A percentile compares a stretch with the other conserved stretches of the same genome.
Evolutionary conservation across 2,113 vertebrate genomes (phyloP).

Genomic region (Pachyramphus minor): DNA sequence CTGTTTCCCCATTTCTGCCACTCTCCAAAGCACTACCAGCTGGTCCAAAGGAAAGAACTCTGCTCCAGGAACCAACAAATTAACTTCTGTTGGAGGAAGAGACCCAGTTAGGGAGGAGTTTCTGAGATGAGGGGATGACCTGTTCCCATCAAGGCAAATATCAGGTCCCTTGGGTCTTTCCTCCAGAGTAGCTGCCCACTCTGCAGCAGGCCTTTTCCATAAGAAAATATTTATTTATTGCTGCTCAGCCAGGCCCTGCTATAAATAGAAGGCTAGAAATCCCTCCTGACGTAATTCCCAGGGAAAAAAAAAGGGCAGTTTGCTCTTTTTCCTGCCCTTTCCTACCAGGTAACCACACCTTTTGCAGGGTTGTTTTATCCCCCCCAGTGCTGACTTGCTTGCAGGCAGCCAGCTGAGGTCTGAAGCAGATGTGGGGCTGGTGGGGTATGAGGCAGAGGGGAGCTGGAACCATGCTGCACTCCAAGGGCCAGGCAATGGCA

Average conservation of each 20-base stretch:
- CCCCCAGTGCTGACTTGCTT: not conserved
- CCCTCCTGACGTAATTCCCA: not conserved
- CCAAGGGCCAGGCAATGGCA: fast-evolving
- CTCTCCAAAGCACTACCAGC: not conserved
- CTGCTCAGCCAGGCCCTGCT: not conserved
- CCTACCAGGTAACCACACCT: not conserved
- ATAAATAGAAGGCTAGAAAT: conserved; percentile 22
- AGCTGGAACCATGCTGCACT: not conserved
- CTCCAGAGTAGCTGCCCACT: not conserved
- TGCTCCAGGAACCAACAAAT: not conserved
- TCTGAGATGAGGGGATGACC: not conserved
- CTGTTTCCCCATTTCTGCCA: not conserved
- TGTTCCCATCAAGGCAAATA: not conserved
- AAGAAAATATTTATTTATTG: not conserved
- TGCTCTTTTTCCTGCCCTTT: not conserved
- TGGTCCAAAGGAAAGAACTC: not conserved
- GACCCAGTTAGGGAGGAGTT: not conserved
- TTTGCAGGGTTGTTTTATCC: not conserved
- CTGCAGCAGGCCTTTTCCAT: not conserved
- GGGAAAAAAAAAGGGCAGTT: not conserved
- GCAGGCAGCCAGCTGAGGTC: not conserved
- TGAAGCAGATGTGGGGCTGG: fast-evolving
- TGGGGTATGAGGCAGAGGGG: not conserved
- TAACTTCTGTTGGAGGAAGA: not conserved
- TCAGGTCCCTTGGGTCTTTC: not conserved